Evolutionary conservation across 2,797 vertebrate species (phyloP), one percentile per base, ranked within the genome.

Genomic region (Peromyscus aztecus): DNA sequence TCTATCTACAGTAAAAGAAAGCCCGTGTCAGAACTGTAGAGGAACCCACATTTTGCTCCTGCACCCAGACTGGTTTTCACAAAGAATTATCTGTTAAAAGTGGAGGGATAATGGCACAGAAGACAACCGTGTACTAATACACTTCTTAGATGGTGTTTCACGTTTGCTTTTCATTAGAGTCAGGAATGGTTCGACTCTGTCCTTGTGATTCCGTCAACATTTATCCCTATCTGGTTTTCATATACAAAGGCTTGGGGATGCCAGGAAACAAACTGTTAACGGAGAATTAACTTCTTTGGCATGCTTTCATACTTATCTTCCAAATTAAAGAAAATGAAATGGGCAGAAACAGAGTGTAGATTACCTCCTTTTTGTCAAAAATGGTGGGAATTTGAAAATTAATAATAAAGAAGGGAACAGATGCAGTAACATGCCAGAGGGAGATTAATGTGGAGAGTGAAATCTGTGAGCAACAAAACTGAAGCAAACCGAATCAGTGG

Each of bases 381-480:
- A 99, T 99, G 98, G 99, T 99, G 98, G 99, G 99, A 99, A 99
- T 99, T 99, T 98, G 99, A 99, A 99, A 99, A 99, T 99, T 99
- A 99, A 99, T 99, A 99, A 99, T 99, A 99, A 99, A 99, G 99
- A 99, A 99, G 99, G 98, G 99, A 99, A 99, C 99, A 99, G 99
- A 99, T 99, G 99, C 99, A 99, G 98, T 99, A 99, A 99, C 99
- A 99, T 99, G 99, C 99, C 99, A 99, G 99, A 99, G 99, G 99
- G 99, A 99, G 99, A 99, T 99, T 99, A 99, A 99, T 99, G 99
- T 99, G 99, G 99, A 99, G 99, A 99, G 99, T 98, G 99, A 99
- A 99, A 99, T 99, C 99, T 99, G 99, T 99, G 99, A 99, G 99
- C 99, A 99, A 99, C 99, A 99, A 99, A 99, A 99, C 99, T 99